Evolutionary conservation across 2,797 vertebrate species (phyloP).

Genomic region (Fundulus diaphanus): DNA sequence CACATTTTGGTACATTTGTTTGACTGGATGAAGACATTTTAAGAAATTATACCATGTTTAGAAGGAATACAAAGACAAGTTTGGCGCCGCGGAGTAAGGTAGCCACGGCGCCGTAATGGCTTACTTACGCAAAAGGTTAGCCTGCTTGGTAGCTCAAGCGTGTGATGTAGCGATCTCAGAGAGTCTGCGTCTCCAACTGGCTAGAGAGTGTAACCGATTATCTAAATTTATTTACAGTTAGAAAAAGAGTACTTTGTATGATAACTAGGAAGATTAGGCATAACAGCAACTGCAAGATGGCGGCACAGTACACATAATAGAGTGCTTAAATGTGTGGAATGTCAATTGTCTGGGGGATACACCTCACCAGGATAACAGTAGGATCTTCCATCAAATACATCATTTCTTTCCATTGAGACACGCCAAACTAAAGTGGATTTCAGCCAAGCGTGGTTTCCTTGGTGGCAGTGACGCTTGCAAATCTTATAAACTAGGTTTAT

Average conservation of each 20-base stretch:
- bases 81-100: neutral
- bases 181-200: neutral
- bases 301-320: neutral
- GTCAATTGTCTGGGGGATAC: neutral
- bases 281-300: neutral
- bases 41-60: neutral
- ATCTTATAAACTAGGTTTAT: too few species aligned
- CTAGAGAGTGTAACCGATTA: neutral
- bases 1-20: neutral
- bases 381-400: neutral
- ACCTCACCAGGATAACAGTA: neutral
- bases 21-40: neutral
- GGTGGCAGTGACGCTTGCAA: neutral
- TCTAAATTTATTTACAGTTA: neutral
- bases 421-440: neutral
- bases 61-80: too few species aligned
- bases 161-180: neutral
- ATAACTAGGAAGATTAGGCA: neutral
- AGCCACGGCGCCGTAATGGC: neutral
- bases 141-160: too few species aligned
- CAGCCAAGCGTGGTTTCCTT: neutral
- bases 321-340: neutral
- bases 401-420: neutral
- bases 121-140: neutral
- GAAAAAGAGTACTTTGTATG: neutral